A percentile compares a stretch with the other conserved stretches of the same genome.
phyloP scores from a whole-genome alignment of 1,140 invertebrate species.

The Zeugodacus cucurbitae region DNA sequence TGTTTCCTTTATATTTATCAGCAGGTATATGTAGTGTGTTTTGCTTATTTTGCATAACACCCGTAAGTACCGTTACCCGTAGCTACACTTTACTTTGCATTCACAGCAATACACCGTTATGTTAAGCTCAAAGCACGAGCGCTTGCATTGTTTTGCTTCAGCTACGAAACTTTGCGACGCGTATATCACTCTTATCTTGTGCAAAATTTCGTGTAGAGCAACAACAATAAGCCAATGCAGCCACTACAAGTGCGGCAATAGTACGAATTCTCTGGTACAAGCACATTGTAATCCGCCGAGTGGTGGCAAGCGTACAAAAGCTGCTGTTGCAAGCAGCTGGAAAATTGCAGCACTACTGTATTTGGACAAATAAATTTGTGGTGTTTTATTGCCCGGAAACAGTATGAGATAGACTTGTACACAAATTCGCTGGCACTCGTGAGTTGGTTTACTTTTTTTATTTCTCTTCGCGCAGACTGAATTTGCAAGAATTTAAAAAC shows the following conservation, averaged over 20 bases:
- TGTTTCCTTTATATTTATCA: background rate
- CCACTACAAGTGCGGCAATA: background rate
- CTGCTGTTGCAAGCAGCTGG: conserved; percentile 4
- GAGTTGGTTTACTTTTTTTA: background rate
- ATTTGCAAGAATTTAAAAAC: background rate
- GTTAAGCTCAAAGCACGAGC: background rate
- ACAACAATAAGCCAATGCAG: background rate
- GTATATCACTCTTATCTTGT: conserved; percentile 32
- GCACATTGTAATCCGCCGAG: background rate
- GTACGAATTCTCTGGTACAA: background rate
- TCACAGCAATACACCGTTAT: background rate
- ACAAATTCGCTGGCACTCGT: background rate
- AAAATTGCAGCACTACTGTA: conserved; percentile 1
- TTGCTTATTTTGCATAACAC: background rate
- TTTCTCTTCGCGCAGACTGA: background rate
- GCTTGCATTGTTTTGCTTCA: background rate
- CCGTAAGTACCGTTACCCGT: background rate
- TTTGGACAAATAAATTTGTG: conserved; percentile 34
- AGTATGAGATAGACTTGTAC: background rate
- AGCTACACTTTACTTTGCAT: background rate
- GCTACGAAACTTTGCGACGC: conserved; percentile 4
- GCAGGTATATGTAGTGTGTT: background rate
- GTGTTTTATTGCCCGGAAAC: background rate
- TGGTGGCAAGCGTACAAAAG: background rate
- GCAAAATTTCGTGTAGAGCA: background rate